phyloP scores from a whole-genome alignment of 1,140 invertebrate genomes.

The Aricia agestis region DNA sequence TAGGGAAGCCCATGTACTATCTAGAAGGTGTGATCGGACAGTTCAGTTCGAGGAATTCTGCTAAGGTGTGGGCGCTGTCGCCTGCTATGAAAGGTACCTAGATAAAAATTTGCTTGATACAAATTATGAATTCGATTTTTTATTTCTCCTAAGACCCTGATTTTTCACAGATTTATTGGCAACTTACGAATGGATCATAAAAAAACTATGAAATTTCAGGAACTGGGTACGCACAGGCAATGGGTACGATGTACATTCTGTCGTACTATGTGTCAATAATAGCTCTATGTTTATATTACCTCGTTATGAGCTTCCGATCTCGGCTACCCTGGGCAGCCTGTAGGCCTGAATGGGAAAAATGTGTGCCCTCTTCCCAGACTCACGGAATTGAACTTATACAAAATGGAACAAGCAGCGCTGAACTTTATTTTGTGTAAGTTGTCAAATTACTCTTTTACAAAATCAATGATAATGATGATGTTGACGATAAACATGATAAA shows the following conservation, averaged over 20 bases:
- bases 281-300: slow-evolving; percentile 86
- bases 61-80: slow-evolving; percentile 78
- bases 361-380: slow-evolving; percentile 48
- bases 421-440: slow-evolving; percentile 48
- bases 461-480: too few relatives aligned
- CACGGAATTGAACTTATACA: slow-evolving; percentile 24
- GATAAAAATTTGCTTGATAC: background rate
- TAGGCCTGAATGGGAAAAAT: slow-evolving; percentile 76
- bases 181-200: too few relatives aligned
- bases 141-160: too few relatives aligned
- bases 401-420: slow-evolving; percentile 60
- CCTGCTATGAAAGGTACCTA: slow-evolving; percentile 80
- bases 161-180: too few relatives aligned
- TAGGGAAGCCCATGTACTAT: slow-evolving; percentile 93
- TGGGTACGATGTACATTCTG: slow-evolving; percentile 82
- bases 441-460: too few relatives aligned
- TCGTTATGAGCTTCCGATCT: slow-evolving; percentile 79
- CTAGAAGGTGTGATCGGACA: slow-evolving; percentile 91
- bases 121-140: too few relatives aligned
- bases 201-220: slow-evolving; percentile 73
- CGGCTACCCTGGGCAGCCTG: slow-evolving; percentile 83
- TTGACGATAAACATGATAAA: too few relatives aligned
- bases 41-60: slow-evolving; percentile 84
- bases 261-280: slow-evolving; percentile 90
- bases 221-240: slow-evolving; percentile 87